Base-by-base conservation (phyloP, 2,113 vertebrate genomes). In the Mormyrus lacerda region DNA sequence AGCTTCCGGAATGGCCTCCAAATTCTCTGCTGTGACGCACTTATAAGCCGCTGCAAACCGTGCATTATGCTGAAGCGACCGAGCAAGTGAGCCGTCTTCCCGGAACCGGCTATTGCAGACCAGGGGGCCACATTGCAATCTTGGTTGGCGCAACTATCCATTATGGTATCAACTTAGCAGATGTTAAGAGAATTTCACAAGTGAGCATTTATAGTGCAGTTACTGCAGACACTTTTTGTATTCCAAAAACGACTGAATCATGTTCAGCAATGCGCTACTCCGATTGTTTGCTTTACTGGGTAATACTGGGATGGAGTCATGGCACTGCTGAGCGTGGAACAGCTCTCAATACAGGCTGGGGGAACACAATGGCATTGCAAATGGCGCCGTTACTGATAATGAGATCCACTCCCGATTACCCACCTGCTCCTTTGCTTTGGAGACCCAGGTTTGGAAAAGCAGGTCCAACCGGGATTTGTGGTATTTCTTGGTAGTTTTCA, bases 401-500 rank as follows among this genome's bases (percentile, higher is more conserved):
- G 9, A 13, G 42, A 2, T 39, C 27, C 15, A 13, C 4, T 24
- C 21, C 44, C 6, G 21, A 45, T 85, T 44, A 35, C 15, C 94
- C 94, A 99, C 98, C 96, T 98, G 97, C 35, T 94, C 95, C 55
- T 95, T 95, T 1, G 97, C 97, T 90, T 91, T 94, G 17, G 98
- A 98, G 92, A 98, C 96, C 98, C 98, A 99, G 45, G 98, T 99
- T 88, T 97, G 96, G 31, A 98, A 95, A 3, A 99, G 96, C 92
- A 99, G 93, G 90, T 95, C 96, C 93, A 99, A 92, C 65, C 98
- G 96, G 55, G 96, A 96, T 90, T 88, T 94, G 93, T 99, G 98
- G 93, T 98, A 98, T 91, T 97, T 98, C 85, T 95, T 96, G 35
- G 98, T 99, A 10, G 98, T 99, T 94, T 99, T 99, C 82, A 99